These are phyloP conservation scores for Antechinus flavipes DNA, from an alignment of 2,113 vertebrate species.

Conservation along the genomic window DNA sequence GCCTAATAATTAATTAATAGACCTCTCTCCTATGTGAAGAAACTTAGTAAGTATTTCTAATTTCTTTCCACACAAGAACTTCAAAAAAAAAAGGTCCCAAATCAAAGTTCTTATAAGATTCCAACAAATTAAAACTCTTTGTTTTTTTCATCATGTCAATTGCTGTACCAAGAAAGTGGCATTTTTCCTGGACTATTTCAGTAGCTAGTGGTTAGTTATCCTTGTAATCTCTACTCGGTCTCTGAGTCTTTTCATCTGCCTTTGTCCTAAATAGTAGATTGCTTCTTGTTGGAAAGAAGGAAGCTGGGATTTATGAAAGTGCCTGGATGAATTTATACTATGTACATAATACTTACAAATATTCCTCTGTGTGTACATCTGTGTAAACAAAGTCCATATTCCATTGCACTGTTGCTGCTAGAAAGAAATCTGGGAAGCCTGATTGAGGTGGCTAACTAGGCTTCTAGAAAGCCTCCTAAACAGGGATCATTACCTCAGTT, in stretches of 20 bases:
- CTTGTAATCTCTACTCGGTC: neutral
- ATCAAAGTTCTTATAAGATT: rapidly evolving
- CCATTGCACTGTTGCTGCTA: neutral
- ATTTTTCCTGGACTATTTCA: rapidly evolving
- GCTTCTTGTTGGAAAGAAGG: neutral
- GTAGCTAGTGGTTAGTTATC: neutral
- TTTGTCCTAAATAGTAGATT: neutral
- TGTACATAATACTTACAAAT: rapidly evolving
- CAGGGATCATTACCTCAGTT: neutral
- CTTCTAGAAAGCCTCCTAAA: neutral
- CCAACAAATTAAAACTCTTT: rapidly evolving
- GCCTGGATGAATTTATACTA: neutral
- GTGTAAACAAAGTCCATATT: neutral
- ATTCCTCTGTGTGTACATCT: neutral
- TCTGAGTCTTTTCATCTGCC: neutral
- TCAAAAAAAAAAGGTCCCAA: neutral
- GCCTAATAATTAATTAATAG: neutral
- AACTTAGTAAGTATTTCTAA: neutral
- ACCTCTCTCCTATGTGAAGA: neutral
- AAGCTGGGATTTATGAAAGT: neutral
- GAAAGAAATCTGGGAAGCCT: rapidly evolving
- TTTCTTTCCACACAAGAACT: neutral
- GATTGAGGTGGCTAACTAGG: neutral
- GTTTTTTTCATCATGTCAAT: neutral
- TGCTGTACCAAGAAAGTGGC: slow-evolving; percentile 1